phyloP scores from a whole-genome alignment of 2,797 vertebrate species.

The Onychomys leucogaster region DNA sequence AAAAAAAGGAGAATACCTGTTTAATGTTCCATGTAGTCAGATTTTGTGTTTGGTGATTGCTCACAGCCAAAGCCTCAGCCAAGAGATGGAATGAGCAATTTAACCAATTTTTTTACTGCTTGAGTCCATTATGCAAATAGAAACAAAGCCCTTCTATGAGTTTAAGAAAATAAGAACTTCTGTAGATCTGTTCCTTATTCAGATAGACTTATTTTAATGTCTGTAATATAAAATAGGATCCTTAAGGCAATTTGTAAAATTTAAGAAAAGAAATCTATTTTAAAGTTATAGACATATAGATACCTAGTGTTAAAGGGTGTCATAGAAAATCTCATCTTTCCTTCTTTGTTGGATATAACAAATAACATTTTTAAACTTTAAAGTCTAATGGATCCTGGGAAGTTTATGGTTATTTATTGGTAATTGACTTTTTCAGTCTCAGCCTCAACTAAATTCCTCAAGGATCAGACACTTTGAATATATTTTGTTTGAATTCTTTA shows the following conservation, averaged over 20 bases:
- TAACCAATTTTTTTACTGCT: slow-evolving; percentile 71
- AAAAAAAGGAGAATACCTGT: slow-evolving; percentile 75
- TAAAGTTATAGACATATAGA: slow-evolving; percentile 23
- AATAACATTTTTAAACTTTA: slow-evolving; percentile 7
- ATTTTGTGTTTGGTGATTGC: slow-evolving; percentile 70
- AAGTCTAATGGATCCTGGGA: not conserved
- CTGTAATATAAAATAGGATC: slow-evolving; percentile 34
- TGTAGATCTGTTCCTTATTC: slow-evolving; percentile 54
- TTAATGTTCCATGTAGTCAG: slow-evolving; percentile 76
- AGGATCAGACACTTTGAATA: not conserved
- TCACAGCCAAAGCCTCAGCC: slow-evolving; percentile 70
- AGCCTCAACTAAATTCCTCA: not conserved
- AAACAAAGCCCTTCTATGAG: slow-evolving; percentile 64
- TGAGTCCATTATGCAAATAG: slow-evolving; percentile 72
- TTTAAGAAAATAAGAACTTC: slow-evolving; percentile 58
- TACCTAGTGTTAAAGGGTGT: not conserved
- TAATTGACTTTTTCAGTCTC: slow-evolving; percentile 16
- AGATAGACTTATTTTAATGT: slow-evolving; percentile 64
- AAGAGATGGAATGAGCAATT: slow-evolving; percentile 70
- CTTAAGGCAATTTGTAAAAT: slow-evolving; percentile 35
- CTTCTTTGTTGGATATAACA: slow-evolving; percentile 15
- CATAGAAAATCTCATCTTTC: not conserved
- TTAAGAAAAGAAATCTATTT: slow-evolving; percentile 26
- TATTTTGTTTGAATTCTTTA: slow-evolving; percentile 32
- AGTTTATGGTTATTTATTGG: not conserved